These are phyloP conservation scores for Hirtodrosophila trivittata DNA, from an alignment of 2,888 invertebrate genomes.

Conservation along the genomic window DNA sequence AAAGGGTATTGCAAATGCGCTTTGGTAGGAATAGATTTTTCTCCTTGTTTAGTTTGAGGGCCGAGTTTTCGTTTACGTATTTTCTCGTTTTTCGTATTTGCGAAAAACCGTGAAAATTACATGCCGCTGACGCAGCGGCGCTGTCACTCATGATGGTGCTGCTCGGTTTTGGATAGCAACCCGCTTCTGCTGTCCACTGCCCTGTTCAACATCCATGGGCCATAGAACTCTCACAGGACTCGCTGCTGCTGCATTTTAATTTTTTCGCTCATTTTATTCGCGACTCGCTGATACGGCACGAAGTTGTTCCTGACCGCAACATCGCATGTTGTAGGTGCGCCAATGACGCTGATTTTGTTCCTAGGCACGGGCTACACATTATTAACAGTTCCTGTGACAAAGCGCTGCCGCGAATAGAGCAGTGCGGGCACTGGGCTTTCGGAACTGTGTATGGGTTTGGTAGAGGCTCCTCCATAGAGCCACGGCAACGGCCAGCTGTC, in stretches of 20 bases:
- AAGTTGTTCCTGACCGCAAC: conserved; percentile 79
- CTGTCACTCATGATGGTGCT: conserved; percentile 66
- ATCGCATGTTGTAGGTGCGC: conserved; percentile 82
- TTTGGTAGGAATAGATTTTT: background rate
- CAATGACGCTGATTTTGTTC: conserved; percentile 82
- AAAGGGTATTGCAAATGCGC: conserved; percentile 34
- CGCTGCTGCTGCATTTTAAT: conserved; percentile 12
- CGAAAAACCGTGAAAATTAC: conserved; percentile 70
- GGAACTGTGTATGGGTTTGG: conserved; percentile 5
- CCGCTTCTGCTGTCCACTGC: conserved; percentile 1
- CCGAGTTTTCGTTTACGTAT: conserved; percentile 45
- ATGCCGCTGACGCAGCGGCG: conserved; percentile 73
- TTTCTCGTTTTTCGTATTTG: conserved; percentile 66
- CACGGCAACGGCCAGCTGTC: conserved; percentile 56
- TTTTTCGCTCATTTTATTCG: conserved; percentile 62
- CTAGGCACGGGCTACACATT: conserved; percentile 72
- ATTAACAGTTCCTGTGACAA: conserved; percentile 80
- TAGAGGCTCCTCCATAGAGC: conserved; percentile 3
- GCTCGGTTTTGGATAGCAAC: conserved; percentile 38
- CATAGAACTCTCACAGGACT: conserved; percentile 8
- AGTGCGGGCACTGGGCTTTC: background rate
- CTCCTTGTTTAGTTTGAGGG: conserved; percentile 57
- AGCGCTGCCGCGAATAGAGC: conserved; percentile 46
- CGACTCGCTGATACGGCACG: conserved; percentile 75
- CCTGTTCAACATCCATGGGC: background rate